These are phyloP conservation scores for Charanyca ferruginea DNA, from an alignment of 2,888 invertebrate genomes.

Conservation along the genomic window DNA sequence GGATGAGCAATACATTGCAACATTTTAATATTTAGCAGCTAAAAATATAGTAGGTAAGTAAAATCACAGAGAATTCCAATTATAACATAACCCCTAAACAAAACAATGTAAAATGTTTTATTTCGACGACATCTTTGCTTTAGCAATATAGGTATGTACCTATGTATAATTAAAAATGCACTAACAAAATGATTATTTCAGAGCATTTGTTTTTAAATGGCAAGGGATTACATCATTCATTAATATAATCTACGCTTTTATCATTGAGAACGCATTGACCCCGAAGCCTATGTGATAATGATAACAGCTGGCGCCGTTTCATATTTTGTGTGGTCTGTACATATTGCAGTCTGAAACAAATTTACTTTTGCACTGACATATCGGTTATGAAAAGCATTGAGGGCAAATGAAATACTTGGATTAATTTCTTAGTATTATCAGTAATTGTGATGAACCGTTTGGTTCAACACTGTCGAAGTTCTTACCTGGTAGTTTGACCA, in stretches of 20 bases:
- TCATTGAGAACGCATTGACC: constrained; percentile 75
- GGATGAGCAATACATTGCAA: background rate
- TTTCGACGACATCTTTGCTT: constrained; percentile 8
- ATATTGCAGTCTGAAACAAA: constrained; percentile 70
- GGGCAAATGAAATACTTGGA: constrained; percentile 10
- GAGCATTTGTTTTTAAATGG: constrained; percentile 46
- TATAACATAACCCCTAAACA: background rate
- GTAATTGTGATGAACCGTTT: constrained; percentile 3
- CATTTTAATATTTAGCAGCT: too few relatives aligned
- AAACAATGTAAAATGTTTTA: background rate
- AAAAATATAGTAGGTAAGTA: background rate
- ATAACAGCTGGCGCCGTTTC: constrained; percentile 77
- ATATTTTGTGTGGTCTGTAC: constrained; percentile 64
- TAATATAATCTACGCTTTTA: constrained; percentile 66
- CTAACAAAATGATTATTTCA: constrained; percentile 5
- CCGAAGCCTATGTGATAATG: constrained; percentile 70
- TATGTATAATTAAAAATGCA: background rate
- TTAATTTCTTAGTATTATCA: constrained; percentile 26
- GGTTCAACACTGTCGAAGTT: constrained; percentile 39
- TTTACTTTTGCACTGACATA: constrained; percentile 53
- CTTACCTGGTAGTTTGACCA: constrained; percentile 90
- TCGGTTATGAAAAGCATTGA: constrained; percentile 39
- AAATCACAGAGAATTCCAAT: background rate
- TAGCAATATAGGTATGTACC: too few relatives aligned
- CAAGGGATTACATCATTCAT: constrained; percentile 66